Evolutionary conservation across 2,888 invertebrate species (phyloP), one percentile per base, ranked within the genome.

Genomic region (Smittia aterrima): DNA sequence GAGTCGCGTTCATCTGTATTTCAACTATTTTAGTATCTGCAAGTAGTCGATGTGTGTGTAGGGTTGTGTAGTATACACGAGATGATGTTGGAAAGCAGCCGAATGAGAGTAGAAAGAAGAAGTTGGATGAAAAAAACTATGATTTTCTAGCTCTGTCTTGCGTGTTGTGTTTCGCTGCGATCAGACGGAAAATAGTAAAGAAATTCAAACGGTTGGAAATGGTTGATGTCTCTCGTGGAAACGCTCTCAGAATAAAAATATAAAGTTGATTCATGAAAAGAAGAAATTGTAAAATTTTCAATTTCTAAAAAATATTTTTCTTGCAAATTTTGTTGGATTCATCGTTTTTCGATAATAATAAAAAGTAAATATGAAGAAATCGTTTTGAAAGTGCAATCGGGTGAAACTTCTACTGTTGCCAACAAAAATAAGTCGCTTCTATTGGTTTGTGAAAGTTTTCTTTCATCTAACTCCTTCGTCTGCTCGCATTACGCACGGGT

Each of bases 161-260:
- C 68, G 41, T 68, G 68, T 24, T 40, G 68, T 68, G 68, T 68
- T 22, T 47, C 47, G 47, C 16, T 67, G 32, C 67, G 67, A 67
- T 53, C 62, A 72, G 72, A 62, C 72, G 38, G n/a, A n/a, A 68
- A 68, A 6, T 72, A 72, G 72, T 62, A 72, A 72, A 72, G 72
- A 72, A 62, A 72, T 72, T 72, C 72, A 72, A 58, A 72, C 72
- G 72, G 38, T 72, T 32, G 72, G 22, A 32, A 47, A 25, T 70
- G 54, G 70, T 70, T 70, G 70, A 20, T 72, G 24, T 72, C 24
- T 66, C 66, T 2, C 54, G 41, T 53, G 47, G 70, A 70, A 70
- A 70, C 54, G 54, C 47, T 22, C 25, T 47, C 13, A 7, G 40
- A 47, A 66, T 7, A 41, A 20, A 67, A n/a, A 24, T 41, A 13